phyloP scores from a whole-genome alignment of 2,888 invertebrate species.

The Acanthosepion esculentum region DNA sequence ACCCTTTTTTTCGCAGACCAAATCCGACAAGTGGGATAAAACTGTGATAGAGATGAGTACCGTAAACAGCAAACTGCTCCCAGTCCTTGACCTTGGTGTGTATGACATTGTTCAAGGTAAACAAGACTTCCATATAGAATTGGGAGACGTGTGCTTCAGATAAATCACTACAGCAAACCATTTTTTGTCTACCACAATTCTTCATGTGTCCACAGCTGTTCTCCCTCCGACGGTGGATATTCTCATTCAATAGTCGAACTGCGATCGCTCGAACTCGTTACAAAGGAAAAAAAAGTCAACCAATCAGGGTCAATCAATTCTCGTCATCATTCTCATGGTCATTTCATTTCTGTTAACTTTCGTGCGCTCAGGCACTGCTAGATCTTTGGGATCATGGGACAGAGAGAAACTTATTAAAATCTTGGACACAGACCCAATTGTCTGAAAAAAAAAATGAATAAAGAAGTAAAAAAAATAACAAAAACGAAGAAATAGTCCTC shows the following conservation, averaged over 20 bases:
- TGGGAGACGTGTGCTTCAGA: slow-evolving; percentile 88
- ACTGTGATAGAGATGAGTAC: slow-evolving; percentile 83
- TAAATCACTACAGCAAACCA: slow-evolving; percentile 48
- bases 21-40: slow-evolving; percentile 83
- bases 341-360: slow-evolving; percentile 11
- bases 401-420: slow-evolving; percentile 33
- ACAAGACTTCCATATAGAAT: slow-evolving; percentile 88
- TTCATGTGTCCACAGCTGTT: slow-evolving; percentile 25
- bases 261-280: slow-evolving; percentile 13
- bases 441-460: not conserved
- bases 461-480: not conserved
- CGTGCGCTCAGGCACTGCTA: not conserved
- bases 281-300: not conserved
- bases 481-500: not conserved
- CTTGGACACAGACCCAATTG: slow-evolving; percentile 25
- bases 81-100: slow-evolving; percentile 87
- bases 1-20: slow-evolving; percentile 77
- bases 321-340: not conserved
- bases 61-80: slow-evolving; percentile 86
- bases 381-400: slow-evolving; percentile 33
- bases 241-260: slow-evolving; percentile 20
- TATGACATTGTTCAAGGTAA: slow-evolving; percentile 84
- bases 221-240: not conserved
- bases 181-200: slow-evolving; percentile 33
- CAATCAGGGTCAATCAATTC: not conserved